Evolutionary conservation across 2,113 vertebrate genomes (phyloP), one percentile per base, ranked within the genome.

Genomic region (Petrocephalus microphthalmus): DNA sequence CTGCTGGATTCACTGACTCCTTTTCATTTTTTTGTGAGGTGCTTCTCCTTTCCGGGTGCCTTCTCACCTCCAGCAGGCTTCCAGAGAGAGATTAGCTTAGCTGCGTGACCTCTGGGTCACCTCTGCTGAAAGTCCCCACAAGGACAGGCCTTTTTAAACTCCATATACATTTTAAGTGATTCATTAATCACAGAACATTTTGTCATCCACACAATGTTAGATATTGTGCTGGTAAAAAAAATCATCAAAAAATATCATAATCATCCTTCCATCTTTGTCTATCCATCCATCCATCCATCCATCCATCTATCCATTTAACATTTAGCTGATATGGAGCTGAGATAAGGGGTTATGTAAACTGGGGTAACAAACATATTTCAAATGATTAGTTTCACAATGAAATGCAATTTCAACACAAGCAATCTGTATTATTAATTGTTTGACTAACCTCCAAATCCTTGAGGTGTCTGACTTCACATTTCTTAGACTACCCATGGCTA

Each of bases 81-180:
- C 17, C 5, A 74, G 33, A 74, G 15, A 37, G 15, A 37, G 13
- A 17, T 74, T n/a, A 89, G 33, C 25, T 89, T 29, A 52, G 78
- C 71, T 89, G 29, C 11, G 71, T 78, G 20, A 87, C 84, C 52
- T 67, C 49, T 86, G 60, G 60, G 60, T 81, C 17, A 49, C 54
- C 67, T 88, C 47, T 85, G n/a, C 56, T 78, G 19, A 88, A 67
- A 71, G 19, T 49, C 82, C 56, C 45, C 52, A 85, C 22, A 84
- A 56, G n/a, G 37, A 53, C 45, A n/a, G 15, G 37, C 29, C 3
- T 71, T 33, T 71, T 71, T 67, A 29, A 29, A 11, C 33, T 6
- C 67, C 29, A 13, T 5, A 74, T 74, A 17, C 17, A 7, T 74
- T 37, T 33, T n/a, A 74, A 37, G 33, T 42, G 33, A 78, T 78